Base-by-base conservation (phyloP, 2,888 invertebrate genomes). In the Busseola fusca region DNA sequence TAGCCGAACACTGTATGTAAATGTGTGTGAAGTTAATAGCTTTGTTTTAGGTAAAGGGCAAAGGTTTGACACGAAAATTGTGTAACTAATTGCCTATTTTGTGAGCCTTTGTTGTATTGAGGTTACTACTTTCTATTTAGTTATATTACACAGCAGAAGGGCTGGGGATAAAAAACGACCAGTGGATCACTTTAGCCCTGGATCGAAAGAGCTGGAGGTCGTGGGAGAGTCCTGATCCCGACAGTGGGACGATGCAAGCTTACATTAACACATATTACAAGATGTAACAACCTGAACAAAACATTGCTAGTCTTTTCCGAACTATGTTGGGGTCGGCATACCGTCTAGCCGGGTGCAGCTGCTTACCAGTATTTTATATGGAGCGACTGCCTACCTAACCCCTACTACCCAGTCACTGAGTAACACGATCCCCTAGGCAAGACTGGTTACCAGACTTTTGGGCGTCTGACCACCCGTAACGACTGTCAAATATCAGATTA, bases 21-120 rank as follows among this genome's bases (percentile, higher is more conserved):
- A 71, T 71, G 16, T 25, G 42, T 27, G 40, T 30, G 25, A 40
- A 30, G 64, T 30, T 45, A 21, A 40, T 71, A 30, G n/a, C 18
- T 64, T 9, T 0, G 16, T 25, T 42, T 37, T 14, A 30, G 18
- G 42, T 25, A 21, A 5, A 21, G 54, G 65, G 18, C 9, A 50
- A 16, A 42, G 57, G 72, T 57, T 18, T 10, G 7, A 25, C 71
- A 57, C 40, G 48, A 27, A 14, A 58, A 58, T 65, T 14, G 57
- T 50, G 42, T n/a, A 18, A 5, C 14, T 42, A 25, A 52, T 34
- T 25, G 21, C 5, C n/a, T 67, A 14, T 12, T 48, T 30, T 50
- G 30, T 25, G 16, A 30, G 18, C 6, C 7, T 54, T 69, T 54
- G 48, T 48, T 45, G 21, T 10, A 27, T 27, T 37, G 27, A 56